These are phyloP conservation scores for Andrena chrysosceles DNA, from an alignment of 2,888 invertebrate genomes.

Conservation along the genomic window DNA sequence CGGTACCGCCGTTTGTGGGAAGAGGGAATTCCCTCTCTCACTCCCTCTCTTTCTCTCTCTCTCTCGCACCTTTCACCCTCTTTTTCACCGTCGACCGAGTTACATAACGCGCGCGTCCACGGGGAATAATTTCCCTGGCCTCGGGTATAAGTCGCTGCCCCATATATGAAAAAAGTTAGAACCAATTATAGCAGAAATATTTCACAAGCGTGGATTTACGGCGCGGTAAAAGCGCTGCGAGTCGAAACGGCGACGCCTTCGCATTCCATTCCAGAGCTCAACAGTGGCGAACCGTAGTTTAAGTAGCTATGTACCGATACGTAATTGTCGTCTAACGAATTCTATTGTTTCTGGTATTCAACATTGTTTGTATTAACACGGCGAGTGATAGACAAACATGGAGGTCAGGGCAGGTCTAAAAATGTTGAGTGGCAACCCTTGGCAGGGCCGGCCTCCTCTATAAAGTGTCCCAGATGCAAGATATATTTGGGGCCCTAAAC, in stretches of 20 bases:
- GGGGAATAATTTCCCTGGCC: constrained; percentile 66
- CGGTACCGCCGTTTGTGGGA: constrained; percentile 11
- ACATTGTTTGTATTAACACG: neutral
- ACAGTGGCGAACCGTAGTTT: constrained; percentile 55
- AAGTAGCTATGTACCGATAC: constrained; percentile 9
- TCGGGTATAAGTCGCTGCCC: constrained; percentile 55
- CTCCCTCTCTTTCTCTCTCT: neutral
- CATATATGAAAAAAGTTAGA: constrained; percentile 76
- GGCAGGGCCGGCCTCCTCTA: too few relatives aligned
- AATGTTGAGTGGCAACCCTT: too few relatives aligned
- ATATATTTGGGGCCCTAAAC: too few relatives aligned
- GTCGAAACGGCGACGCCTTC: constrained; percentile 14
- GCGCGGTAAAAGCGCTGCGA: constrained; percentile 36
- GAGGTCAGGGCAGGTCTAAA: neutral
- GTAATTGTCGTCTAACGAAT: constrained; percentile 36
- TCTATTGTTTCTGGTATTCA: neutral
- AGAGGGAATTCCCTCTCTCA: neutral
- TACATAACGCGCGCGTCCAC: constrained; percentile 53
- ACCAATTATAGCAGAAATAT: constrained; percentile 73
- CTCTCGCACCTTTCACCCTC: neutral
- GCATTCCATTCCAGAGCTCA: constrained; percentile 29
- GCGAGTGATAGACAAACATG: neutral
- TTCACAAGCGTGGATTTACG: constrained; percentile 66
- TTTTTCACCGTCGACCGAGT: constrained; percentile 44
- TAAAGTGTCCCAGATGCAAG: too few relatives aligned